Conservation (phyloP, 2,888 invertebrate species). For the Notodonta ziczac region DNA sequence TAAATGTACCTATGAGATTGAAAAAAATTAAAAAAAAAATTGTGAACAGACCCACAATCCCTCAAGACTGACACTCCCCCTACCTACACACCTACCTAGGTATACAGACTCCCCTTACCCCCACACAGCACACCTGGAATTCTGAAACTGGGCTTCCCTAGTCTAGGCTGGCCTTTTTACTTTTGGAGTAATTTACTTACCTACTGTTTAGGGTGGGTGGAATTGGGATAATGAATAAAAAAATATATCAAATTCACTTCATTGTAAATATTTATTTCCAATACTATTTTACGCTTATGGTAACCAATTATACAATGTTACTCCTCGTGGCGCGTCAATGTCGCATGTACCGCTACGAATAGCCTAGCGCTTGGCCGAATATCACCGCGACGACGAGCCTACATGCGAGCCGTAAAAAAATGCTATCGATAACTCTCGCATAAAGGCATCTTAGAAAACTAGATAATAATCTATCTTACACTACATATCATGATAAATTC, state of each 20-base stretch:
- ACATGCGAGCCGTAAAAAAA: conserved; percentile 57
- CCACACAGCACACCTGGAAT: too few species aligned
- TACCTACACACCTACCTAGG: too few species aligned
- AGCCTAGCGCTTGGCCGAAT: conserved; percentile 74
- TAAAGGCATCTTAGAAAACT: conserved; percentile 70
- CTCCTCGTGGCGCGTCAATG: conserved; percentile 55
- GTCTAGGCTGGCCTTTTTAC: too few species aligned
- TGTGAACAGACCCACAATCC: too few species aligned
- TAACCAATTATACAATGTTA: conserved; percentile 83
- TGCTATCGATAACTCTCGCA: conserved; percentile 59
- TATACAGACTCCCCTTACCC: too few species aligned
- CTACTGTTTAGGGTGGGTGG: neutral
- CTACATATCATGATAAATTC: conserved; percentile 31
- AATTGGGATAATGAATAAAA: conserved; percentile 12
- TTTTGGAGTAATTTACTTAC: too few species aligned
- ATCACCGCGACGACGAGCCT: conserved; percentile 68
- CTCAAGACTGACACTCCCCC: too few species aligned
- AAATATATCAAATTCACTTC: conserved; percentile 47
- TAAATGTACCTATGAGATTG: too few species aligned
- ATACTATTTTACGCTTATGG: conserved; percentile 82
- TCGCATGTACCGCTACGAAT: conserved; percentile 63
- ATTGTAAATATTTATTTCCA: conserved; percentile 84
- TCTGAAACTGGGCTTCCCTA: too few species aligned
- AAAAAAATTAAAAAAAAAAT: too few species aligned
- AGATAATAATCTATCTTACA: conserved; percentile 62